Base-by-base conservation (phyloP, 1,140 invertebrate species). In the Hyles euphorbiae region DNA sequence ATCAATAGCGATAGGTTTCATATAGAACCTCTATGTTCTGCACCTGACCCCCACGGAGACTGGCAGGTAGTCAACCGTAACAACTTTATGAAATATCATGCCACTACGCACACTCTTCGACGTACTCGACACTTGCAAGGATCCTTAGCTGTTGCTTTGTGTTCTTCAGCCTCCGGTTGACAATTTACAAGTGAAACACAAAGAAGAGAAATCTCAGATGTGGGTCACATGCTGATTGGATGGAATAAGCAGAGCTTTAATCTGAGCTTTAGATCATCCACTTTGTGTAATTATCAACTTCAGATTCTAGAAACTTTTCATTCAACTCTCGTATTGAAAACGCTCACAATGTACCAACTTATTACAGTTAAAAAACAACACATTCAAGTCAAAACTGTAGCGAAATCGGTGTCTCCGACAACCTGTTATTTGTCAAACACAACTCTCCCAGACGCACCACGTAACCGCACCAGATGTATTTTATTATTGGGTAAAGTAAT, bases 211-310 rank as follows among this genome's bases (percentile, higher is more conserved):
- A 90, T 88, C 87, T 89, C 82, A 88, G 84, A 91, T 90, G 88
- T 87, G 90, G 90, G 90, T 91, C 90, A 91, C 90, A 91, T 91
- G 90, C 90, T 90, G 90, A 90, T 87, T 87, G 74, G 79, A 76
- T 74, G 75, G 64, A 74, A 60, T 44, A 76, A 60, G 64, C 56
- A 60, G 63, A 70, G 71, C 67, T 75, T 60, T 62, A 60, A 64
- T 48, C 47, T 57, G 58, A 56, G 53, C 48, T 65, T 61, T 8
- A 47, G 22, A 48, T 60, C 36, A 34, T 53, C 66, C 60, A 47
- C 36, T 58, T 66, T 48, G 44, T 53, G 45, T 7, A 53, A 46
- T 61, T 22, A 45, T 61, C 10, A 53, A 44, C 34, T 43, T 11
- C 56, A 22, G 48, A 58, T 57, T 32, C 44, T 32, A 22, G 8